Percentiles rank a stretch among this genome's conserved stretches.
These are phyloP conservation scores for Pungitius pungitius DNA, from an alignment of 2,113 vertebrate genomes.

Conservation along the genomic window DNA sequence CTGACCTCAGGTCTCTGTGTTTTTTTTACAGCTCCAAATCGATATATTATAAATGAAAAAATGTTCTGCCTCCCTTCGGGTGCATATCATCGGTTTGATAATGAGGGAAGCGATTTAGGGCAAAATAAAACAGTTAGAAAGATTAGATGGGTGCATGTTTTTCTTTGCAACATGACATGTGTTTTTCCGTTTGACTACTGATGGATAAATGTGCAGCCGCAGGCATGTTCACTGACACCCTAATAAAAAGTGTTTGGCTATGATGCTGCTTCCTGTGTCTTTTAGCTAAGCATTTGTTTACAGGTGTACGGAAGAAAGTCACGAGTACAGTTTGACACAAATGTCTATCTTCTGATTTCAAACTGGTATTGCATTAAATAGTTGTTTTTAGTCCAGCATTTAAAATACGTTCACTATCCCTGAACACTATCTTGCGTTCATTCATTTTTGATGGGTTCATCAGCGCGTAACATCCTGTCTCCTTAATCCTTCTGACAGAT, in stretches of 20 bases:
- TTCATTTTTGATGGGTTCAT: not conserved
- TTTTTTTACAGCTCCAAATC: conserved; percentile 15
- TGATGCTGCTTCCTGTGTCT: not conserved
- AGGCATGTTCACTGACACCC: not conserved
- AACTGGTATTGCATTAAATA: not conserved
- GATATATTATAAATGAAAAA: conserved; percentile 18
- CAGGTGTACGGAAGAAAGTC: no score
- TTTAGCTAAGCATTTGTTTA: no score
- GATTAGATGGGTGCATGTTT: not conserved
- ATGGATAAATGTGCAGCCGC: conserved; percentile 4
- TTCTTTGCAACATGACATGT: not conserved
- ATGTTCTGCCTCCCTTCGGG: conserved; percentile 2
- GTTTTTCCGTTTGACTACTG: conserved; percentile 1
- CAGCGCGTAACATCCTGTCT: not conserved
- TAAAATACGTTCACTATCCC: not conserved
- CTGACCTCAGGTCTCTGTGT: not conserved
- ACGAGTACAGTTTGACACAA: no score
- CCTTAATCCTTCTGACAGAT: conserved; percentile 12
- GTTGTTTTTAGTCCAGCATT: not conserved
- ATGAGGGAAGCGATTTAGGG: not conserved
- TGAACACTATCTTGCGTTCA: not conserved
- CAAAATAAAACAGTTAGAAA: not conserved
- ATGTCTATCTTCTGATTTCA: not conserved
- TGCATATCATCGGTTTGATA: conserved; percentile 14
- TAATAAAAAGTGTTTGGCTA: conserved; percentile 13